Percentiles rank a stretch among this genome's conserved stretches.
Conservation (phyloP, 2,888 invertebrate species). For the Oscheius sp. region DNA sequence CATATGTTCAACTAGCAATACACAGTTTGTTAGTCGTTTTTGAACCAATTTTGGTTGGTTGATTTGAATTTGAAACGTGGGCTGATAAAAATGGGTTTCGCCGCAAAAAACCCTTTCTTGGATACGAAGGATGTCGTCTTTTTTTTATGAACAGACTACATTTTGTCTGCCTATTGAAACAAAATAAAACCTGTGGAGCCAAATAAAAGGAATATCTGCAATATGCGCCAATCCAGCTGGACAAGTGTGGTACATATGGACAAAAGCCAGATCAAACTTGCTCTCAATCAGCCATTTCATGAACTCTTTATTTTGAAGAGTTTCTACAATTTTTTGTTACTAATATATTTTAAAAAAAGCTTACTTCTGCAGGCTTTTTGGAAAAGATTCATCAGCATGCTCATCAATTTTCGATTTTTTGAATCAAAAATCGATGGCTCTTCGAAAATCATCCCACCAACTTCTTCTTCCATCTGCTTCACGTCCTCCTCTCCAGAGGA, state of each 20-base stretch:
- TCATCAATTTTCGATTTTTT: not conserved
- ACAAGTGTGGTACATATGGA: constrained; percentile 60
- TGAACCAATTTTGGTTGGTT: too few species aligned
- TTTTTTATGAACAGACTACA: not conserved
- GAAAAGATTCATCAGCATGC: constrained; percentile 2
- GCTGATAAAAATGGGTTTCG: not conserved
- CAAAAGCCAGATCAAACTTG: constrained; percentile 61
- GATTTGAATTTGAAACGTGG: not conserved
- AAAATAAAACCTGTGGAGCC: constrained; percentile 44
- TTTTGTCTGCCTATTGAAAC: not conserved
- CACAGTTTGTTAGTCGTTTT: too few species aligned
- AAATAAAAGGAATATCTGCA: constrained; percentile 61
- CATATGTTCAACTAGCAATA: too few species aligned
- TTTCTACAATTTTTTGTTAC: constrained; percentile 16
- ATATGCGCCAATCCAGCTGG: constrained; percentile 58
- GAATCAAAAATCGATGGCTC: constrained; percentile 1
- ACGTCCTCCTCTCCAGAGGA: not conserved
- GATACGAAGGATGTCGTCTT: not conserved
- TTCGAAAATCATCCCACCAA: constrained; percentile 7
- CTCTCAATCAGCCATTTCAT: constrained; percentile 42
- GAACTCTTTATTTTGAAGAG: constrained; percentile 42
- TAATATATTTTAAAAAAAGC: not conserved
- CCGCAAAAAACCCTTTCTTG: not conserved
- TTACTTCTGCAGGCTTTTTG: not conserved
- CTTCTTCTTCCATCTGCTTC: constrained; percentile 9